Conservation (phyloP, 2,797 vertebrate genomes). For the Babyrousa celebensis region DNA sequence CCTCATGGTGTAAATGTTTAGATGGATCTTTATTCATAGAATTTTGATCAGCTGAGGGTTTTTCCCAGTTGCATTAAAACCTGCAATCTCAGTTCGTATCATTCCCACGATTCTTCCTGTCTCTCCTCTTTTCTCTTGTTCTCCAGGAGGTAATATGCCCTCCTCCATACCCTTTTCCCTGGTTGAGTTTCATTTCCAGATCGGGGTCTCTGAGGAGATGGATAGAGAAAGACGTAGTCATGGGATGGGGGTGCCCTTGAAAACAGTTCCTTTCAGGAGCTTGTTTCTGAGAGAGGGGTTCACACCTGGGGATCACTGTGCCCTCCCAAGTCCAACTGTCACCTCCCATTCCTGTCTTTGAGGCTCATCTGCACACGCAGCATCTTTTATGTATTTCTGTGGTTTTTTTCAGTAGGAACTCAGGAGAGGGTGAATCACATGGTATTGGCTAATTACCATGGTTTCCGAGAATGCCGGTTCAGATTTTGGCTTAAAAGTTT, state of each 20-base stretch:
- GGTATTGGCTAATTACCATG: background rate
- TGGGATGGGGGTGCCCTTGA: background rate
- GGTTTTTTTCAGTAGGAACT: background rate
- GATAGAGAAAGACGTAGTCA: background rate
- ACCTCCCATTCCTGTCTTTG: background rate
- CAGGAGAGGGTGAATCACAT: background rate
- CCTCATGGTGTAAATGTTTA: conserved; percentile 5
- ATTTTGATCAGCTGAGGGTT: conserved; percentile 6
- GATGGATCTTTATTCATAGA: background rate
- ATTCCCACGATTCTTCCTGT: background rate
- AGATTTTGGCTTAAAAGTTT: conserved; percentile 47
- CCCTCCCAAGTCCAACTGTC: background rate
- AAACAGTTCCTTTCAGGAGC: background rate
- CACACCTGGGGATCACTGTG: background rate
- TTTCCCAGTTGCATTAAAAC: background rate
- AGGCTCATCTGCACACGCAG: background rate
- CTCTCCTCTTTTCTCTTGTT: background rate
- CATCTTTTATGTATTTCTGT: background rate
- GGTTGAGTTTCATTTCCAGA: conserved; percentile 56
- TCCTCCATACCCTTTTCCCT: background rate
- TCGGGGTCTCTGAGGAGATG: background rate
- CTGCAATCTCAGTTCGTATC: background rate
- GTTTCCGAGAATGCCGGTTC: background rate
- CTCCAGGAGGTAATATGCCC: background rate
- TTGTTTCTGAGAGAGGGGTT: background rate